Base-by-base conservation (phyloP, 2,888 invertebrate species). In the Rhamphomyia laevipes region DNA sequence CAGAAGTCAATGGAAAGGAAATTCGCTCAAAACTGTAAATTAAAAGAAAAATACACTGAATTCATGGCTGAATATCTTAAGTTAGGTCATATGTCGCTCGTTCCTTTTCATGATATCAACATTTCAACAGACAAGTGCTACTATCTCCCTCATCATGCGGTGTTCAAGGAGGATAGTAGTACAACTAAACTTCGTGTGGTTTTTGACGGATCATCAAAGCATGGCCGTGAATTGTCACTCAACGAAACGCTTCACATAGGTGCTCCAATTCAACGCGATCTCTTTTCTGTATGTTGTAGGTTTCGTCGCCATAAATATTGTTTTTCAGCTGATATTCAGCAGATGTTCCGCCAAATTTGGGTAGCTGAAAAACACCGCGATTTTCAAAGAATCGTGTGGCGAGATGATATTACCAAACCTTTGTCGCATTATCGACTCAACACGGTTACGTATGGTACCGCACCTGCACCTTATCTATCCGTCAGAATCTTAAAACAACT, bases 61-160 rank as follows among this genome's bases (percentile, higher is more conserved):
- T 55, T 57, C 45, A 41, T 57, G 35, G 31, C 50, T 2, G 53
- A 54, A 21, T 53, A 57, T 47, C 16, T 52, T n/a, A 31, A 17
- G 4, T 43, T 53, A 18, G 52, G 51, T 10, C 54, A 55, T n/a
- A 54, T 56, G 54, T 45, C 43, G 21, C 31, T 37, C n/a, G 27
- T 55, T 17, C 18, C 43, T 3, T 11, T 42, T 4, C 10, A 43
- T 18, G 46, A 56, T 40, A 18, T 48, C 12, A 31, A 48, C 13
- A 45, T 46, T 10, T 46, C 31, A 6, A 41, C 33, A 16, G 35
- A 33, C 13, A 47, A 52, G 12, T 27, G 23, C 23, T 27, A 27
- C 23, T 58, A 56, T 23, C 42, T 55, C n/a, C 46, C 55, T 12
- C 53, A 58, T 31, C 55, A 58, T 45, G 53, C 54, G 3, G 53